Base-by-base conservation (phyloP, 2,797 vertebrate species). In the Lepidocolaptes lacrymiger region DNA sequence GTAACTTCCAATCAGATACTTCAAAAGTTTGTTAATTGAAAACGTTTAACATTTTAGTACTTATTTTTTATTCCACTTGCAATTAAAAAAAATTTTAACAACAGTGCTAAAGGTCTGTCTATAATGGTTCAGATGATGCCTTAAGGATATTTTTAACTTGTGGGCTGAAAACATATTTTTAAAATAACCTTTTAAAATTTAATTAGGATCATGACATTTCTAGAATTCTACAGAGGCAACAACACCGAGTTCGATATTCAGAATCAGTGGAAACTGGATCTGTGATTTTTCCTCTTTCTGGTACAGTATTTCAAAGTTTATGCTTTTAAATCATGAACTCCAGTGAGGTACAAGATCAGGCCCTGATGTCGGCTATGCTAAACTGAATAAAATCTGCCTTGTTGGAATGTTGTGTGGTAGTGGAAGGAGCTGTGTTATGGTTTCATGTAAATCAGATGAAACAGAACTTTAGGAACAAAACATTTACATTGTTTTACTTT, bases 251-350 rank as follows among this genome's bases (percentile, higher is more conserved):
- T 96, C 97, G 99, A 26, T 98, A 98, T 55, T 99, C 99, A 68
- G 98, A 99, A 92, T 96, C 97, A 16, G 97, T 99, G 34, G 97
- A 98, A 95, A 59, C 73, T 17, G 99, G 98, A 95, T 95, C 98
- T 3, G 96, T 99, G 72, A 98, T 99, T 96, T 99, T 99, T 85
- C 98, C 99, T 79, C 95, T 98, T 74, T 99, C 99, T 97, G 99
- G 99, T 99, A 98, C 2, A 54, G 96, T 97, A 86, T 81, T 95
- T 95, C 78, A 41, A 94, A 62, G 20, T 93, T 93, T 72, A 88
- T 75, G 32, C 61, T 67, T 91, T 77, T 88, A 79, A 95, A 87
- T 89, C 7, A 2, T 80, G 19, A 73, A 55, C 76, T 89, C 21
- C 51, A 89, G n/a, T 69, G 59, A 72, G 36, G 28, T 76, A 43